These are phyloP conservation scores for Neoniphon sammara DNA, from an alignment of 2,797 vertebrate genomes.

Conservation along the genomic window DNA sequence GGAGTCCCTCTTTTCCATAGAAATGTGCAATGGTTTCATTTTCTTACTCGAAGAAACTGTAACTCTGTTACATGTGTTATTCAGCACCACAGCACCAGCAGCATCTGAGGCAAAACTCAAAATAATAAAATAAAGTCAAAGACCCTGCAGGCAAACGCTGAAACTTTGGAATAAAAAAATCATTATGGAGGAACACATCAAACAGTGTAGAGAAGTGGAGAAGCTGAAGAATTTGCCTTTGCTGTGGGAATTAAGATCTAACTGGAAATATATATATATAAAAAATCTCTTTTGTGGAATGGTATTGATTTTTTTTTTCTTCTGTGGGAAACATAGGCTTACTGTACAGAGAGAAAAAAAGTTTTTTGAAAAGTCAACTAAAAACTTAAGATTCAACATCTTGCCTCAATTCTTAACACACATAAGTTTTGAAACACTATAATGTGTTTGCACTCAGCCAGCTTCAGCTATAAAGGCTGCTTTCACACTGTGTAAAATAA, in stretches of 20 bases:
- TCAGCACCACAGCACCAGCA: conserved; percentile 52
- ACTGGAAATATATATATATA: conserved; percentile 28
- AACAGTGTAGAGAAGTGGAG: conserved; percentile 66
- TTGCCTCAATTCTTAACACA: conserved; percentile 8
- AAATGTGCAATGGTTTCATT: conserved; percentile 67
- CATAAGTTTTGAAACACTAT: conserved; percentile 3
- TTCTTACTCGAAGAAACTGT: conserved; percentile 50
- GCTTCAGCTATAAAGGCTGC: background rate
- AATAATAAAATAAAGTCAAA: conserved; percentile 77
- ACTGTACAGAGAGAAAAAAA: conserved; percentile 25
- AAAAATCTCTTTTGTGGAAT: conserved; percentile 48
- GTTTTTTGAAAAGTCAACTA: conserved; percentile 50
- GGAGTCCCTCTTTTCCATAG: conserved; percentile 47
- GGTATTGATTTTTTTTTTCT: conserved; percentile 51
- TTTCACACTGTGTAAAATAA: conserved; percentile 5
- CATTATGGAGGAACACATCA: conserved; percentile 77
- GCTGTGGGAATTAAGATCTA: conserved; percentile 77
- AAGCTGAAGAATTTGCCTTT: conserved; percentile 71
- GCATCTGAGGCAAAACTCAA: conserved; percentile 68
- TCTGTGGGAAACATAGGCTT: conserved; percentile 7
- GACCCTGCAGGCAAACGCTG: conserved; percentile 72
- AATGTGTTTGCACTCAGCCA: background rate
- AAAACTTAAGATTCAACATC: conserved; percentile 44
- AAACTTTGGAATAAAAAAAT: conserved; percentile 78
- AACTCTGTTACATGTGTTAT: conserved; percentile 69